Percentiles rank a stretch among this genome's conserved stretches.
Evolutionary conservation across 2,888 invertebrate genomes (phyloP).

Genomic region (Masnerella sp.): DNA sequence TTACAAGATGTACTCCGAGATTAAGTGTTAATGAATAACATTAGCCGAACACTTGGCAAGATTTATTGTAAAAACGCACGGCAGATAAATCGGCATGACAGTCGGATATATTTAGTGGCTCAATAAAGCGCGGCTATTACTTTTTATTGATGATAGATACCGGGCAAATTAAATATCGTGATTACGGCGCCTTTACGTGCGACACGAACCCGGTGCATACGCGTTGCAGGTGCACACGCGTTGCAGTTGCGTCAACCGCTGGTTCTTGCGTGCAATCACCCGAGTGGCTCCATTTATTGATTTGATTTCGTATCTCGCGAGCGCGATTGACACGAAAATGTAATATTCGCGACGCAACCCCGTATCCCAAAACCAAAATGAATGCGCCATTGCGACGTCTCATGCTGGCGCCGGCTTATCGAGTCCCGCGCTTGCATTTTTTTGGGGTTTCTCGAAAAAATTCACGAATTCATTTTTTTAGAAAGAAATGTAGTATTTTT

Average conservation of each 20-base stretch:
- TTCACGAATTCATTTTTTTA: no score
- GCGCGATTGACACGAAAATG: slow-evolving; percentile 54
- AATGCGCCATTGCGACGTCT: slow-evolving; percentile 29
- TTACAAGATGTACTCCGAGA: slow-evolving; percentile 29
- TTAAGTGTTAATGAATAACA: slow-evolving; percentile 47
- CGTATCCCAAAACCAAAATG: slow-evolving; percentile 30
- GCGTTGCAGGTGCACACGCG: slow-evolving; percentile 45
- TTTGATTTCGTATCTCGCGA: slow-evolving; percentile 54
- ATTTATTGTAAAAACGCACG: slow-evolving; percentile 51
- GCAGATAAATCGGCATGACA: slow-evolving; percentile 48
- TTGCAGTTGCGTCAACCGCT: slow-evolving; percentile 49
- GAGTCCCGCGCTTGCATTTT: background rate
- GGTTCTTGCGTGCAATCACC: slow-evolving; percentile 56
- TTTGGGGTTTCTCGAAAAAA: no score
- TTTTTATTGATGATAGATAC: slow-evolving; percentile 58
- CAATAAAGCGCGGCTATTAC: slow-evolving; percentile 53
- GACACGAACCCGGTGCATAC: slow-evolving; percentile 47
- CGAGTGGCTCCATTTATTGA: slow-evolving; percentile 54
- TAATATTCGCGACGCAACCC: slow-evolving; percentile 41
- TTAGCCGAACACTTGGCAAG: slow-evolving; percentile 30
- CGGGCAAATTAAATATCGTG: slow-evolving; percentile 54
- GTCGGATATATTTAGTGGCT: slow-evolving; percentile 49
- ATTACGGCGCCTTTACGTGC: slow-evolving; percentile 53
- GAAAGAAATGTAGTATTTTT: no score
- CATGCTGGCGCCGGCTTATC: background rate